Conservation (phyloP, 2,888 invertebrate species). For the Linnaemya tessellans region DNA sequence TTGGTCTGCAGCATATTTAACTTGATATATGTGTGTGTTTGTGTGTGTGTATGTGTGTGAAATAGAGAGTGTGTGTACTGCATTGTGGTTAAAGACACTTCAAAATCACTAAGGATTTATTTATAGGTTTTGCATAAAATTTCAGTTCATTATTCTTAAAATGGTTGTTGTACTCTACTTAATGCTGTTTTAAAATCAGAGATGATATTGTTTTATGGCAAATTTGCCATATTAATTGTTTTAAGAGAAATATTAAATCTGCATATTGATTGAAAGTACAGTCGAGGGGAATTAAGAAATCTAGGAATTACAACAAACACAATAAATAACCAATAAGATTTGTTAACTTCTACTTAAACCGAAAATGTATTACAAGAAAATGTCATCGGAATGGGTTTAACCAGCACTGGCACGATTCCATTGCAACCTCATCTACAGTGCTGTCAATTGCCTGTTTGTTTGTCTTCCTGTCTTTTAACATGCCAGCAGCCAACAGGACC, state of each 20-base stretch:
- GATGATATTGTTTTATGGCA: background rate
- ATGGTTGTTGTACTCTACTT: slow-evolving; percentile 14
- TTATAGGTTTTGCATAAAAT: slow-evolving; percentile 28
- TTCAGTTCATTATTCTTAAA: slow-evolving; percentile 10
- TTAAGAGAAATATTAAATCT: background rate
- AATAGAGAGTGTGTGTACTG: background rate
- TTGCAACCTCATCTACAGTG: too few species aligned
- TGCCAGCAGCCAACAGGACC: background rate
- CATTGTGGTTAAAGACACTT: slow-evolving; percentile 14
- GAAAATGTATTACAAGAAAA: too few species aligned
- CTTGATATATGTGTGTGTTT: background rate
- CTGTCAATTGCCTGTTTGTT: too few species aligned
- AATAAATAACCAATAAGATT: background rate
- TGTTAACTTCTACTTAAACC: too few species aligned
- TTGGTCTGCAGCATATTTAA: background rate
- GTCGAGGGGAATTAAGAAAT: background rate
- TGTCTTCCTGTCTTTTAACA: too few species aligned
- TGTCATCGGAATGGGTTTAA: too few species aligned
- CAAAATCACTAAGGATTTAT: slow-evolving; percentile 26
- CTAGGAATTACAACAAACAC: background rate
- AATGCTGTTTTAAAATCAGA: slow-evolving; percentile 20
- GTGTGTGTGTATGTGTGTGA: background rate
- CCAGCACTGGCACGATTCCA: too few species aligned
- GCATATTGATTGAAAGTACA: background rate
- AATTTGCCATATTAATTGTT: slow-evolving; percentile 1